These are phyloP conservation scores for Hiodon tergisus DNA, from an alignment of 2,113 vertebrate species.

Conservation along the genomic window DNA sequence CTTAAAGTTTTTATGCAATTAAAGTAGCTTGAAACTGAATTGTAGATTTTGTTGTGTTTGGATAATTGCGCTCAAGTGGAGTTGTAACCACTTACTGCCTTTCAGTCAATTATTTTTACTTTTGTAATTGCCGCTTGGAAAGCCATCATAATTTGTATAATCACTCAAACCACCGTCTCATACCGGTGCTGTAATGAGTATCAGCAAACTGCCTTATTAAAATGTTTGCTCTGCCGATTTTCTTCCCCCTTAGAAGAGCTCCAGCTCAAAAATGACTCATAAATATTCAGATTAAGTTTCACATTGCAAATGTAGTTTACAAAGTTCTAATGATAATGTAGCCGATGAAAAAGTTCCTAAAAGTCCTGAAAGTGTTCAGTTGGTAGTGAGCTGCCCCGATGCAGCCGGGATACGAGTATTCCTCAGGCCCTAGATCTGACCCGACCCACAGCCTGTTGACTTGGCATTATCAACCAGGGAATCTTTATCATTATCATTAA, in stretches of 20 bases:
- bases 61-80: neutral
- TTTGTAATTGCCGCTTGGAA: neutral
- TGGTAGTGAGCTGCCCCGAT: too few relatives aligned
- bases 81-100: neutral
- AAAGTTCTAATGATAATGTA: neutral
- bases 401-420: too few relatives aligned
- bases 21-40: too few relatives aligned
- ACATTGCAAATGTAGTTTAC: neutral
- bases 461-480: too few relatives aligned
- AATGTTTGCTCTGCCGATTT: constrained; percentile 1
- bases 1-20: too few relatives aligned
- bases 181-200: neutral
- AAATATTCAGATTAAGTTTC: neutral
- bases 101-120: neutral
- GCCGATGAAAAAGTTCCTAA: neutral
- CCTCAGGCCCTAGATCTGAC: too few relatives aligned
- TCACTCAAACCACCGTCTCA: neutral
- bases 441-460: too few relatives aligned
- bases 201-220: constrained; percentile 1
- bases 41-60: neutral
- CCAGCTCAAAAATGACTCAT: neutral
- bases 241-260: neutral
- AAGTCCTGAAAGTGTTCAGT: too few relatives aligned
- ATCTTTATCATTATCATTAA: too few relatives aligned
- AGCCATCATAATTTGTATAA: neutral